A percentile compares a stretch with the other conserved stretches of the same genome.
phyloP scores from a whole-genome alignment of 2,797 vertebrate genomes.

The Labroides dimidiatus region DNA sequence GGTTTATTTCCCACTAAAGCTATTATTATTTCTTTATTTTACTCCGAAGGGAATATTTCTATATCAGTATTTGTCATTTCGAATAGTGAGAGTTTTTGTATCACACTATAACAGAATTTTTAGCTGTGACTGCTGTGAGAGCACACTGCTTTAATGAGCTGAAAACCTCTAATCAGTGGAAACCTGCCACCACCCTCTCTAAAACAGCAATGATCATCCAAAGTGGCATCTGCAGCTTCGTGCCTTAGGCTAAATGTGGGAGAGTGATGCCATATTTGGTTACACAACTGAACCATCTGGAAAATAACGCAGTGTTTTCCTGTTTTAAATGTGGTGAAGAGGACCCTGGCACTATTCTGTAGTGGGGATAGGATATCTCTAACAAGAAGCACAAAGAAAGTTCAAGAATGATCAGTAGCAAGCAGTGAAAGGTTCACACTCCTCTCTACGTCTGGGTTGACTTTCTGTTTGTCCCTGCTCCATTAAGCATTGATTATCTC shows the following conservation, averaged over 20 bases:
- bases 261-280: constrained; percentile 60
- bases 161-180: constrained; percentile 59
- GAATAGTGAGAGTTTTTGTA: not conserved
- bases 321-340: constrained; percentile 41
- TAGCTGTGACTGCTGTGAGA: constrained; percentile 48
- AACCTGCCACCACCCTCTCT: constrained; percentile 58
- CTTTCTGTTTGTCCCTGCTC: constrained; percentile 18
- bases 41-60: too few relatives aligned
- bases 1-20: too few relatives aligned
- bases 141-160: constrained; percentile 59
- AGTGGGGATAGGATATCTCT: constrained; percentile 19
- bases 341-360: constrained; percentile 27
- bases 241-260: constrained; percentile 64
- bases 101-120: constrained; percentile 15
- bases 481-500: constrained; percentile 50
- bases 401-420: not conserved
- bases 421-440: not conserved
- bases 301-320: constrained; percentile 38
- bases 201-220: constrained; percentile 69
- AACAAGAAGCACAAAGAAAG: constrained; percentile 10
- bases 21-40: too few relatives aligned
- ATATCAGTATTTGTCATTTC: too few relatives aligned
- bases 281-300: constrained; percentile 65
- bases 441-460: not conserved
- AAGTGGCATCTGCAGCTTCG: constrained; percentile 69